A percentile compares a stretch with the other conserved stretches of the same genome.
These are phyloP conservation scores for Semotilus atromaculatus DNA, from an alignment of 2,797 vertebrate species.

Conservation along the genomic window DNA sequence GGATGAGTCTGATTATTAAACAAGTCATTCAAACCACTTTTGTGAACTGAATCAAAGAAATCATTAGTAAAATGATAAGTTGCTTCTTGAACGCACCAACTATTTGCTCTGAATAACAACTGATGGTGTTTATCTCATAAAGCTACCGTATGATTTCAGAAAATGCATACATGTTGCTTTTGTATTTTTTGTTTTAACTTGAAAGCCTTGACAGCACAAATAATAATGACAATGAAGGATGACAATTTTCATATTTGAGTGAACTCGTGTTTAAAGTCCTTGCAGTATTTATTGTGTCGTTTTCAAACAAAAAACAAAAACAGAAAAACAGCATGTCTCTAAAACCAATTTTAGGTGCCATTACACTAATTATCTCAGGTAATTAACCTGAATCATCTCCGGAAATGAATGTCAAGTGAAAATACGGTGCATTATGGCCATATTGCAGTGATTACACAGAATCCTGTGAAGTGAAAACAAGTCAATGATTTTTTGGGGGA, in stretches of 20 bases:
- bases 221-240: not conserved
- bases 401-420: slow-evolving; percentile 28
- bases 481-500: slow-evolving; percentile 14
- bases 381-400: slow-evolving; percentile 37
- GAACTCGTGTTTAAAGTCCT: not conserved
- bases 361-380: slow-evolving; percentile 23
- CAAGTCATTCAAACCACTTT: not conserved
- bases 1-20: not conserved
- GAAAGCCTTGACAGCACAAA: not conserved
- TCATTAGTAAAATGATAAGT: not conserved
- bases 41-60: not conserved
- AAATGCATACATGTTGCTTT: not conserved
- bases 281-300: not conserved
- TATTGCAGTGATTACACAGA: slow-evolving; percentile 48
- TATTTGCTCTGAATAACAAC: not conserved
- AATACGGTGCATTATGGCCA: not conserved
- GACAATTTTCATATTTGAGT: not conserved
- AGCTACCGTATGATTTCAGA: not conserved
- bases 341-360: not conserved
- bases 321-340: not conserved
- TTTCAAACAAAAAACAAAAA: not conserved
- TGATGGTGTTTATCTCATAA: not conserved
- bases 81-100: not conserved
- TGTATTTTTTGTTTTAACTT: too few relatives aligned
- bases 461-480: slow-evolving; percentile 19